Evolutionary conservation across 1,140 invertebrate species (phyloP), one percentile per base, ranked within the genome.

Genomic region (Vanessa tameamea): DNA sequence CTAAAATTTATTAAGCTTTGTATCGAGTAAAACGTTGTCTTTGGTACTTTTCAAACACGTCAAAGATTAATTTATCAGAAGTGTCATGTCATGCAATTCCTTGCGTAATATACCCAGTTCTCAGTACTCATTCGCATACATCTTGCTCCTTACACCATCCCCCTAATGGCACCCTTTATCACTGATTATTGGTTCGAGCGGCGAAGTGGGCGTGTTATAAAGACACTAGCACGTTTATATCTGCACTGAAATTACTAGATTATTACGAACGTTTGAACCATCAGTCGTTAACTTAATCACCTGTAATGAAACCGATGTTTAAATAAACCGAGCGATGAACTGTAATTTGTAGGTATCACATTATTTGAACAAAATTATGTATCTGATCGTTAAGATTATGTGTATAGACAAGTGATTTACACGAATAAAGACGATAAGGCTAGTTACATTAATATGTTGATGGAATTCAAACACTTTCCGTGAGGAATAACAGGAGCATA

Each of bases 201-300:
- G 76, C 73, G 50, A 69, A 61, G 76, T 77, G 76, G 76, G 78
- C 77, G 81, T 76, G 61, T 55, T 67, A 50, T 61, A 66, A 72
- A 72, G 65, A 72, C 63, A 67, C 74, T 65, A 50, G 48, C 69
- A 72, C 57, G 69, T 76, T 76, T 76, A 76, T 76, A 75, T 67
- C 74, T 55, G 65, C 76, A 78, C 76, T 70, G 63, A 55, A 65
- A 69, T 75, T 74, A 71, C 76, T 72, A 78, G 69, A 75, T 75
- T 78, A 78, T 78, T 72, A 65, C 66, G 47, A 65, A 70, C 72
- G 66, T 72, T 63, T 71, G 59, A 47, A 69, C 48, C 69, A 72
- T 75, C 71, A 64, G 69, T 72, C 67, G 69, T 79, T 79, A 77
- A 79, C 31, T 79, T 79, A 79, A 79, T 77, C 75, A 63, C 70